Evolutionary conservation across 2,888 invertebrate species (phyloP).

Genomic region (Andrena bicolor): DNA sequence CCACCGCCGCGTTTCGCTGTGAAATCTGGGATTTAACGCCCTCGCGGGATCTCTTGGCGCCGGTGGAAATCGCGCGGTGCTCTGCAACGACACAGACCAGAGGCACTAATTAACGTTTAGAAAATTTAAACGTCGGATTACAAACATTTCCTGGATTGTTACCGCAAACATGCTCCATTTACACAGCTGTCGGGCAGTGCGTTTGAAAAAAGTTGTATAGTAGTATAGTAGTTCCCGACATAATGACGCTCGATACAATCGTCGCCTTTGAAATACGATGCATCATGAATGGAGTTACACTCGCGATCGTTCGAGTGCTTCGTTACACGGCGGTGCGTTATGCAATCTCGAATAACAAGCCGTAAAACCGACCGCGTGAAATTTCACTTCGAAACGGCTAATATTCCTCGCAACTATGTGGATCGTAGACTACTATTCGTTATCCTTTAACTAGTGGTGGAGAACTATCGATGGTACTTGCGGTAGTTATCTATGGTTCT

Average conservation of each 20-base stretch:
- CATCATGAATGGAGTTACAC: constrained; percentile 52
- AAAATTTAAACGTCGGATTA: constrained; percentile 8
- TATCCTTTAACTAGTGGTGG: too few species aligned
- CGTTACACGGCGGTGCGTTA: constrained; percentile 50
- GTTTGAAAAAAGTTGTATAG: constrained; percentile 34
- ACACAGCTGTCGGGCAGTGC: constrained; percentile 9
- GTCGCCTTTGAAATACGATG: constrained; percentile 52
- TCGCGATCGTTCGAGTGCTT: constrained; percentile 52
- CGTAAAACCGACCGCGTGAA: constrained; percentile 42
- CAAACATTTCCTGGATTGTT: constrained; percentile 19
- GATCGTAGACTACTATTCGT: neutral
- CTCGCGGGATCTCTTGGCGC: constrained; percentile 11
- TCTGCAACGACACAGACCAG: neutral
- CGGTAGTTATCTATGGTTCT: too few species aligned
- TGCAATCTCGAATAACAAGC: constrained; percentile 50
- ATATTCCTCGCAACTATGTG: constrained; percentile 8
- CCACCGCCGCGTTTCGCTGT: constrained; percentile 45
- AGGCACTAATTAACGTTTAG: constrained; percentile 29
- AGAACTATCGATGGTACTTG: too few species aligned
- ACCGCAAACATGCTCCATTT: constrained; percentile 18
- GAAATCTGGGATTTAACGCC: constrained; percentile 60
- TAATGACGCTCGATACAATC: constrained; percentile 22
- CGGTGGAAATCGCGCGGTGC: constrained; percentile 3
- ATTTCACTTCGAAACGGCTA: constrained; percentile 29
- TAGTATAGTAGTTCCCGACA: neutral